phyloP scores from a whole-genome alignment of 2,797 vertebrate species.

The Aphelocoma californica region DNA sequence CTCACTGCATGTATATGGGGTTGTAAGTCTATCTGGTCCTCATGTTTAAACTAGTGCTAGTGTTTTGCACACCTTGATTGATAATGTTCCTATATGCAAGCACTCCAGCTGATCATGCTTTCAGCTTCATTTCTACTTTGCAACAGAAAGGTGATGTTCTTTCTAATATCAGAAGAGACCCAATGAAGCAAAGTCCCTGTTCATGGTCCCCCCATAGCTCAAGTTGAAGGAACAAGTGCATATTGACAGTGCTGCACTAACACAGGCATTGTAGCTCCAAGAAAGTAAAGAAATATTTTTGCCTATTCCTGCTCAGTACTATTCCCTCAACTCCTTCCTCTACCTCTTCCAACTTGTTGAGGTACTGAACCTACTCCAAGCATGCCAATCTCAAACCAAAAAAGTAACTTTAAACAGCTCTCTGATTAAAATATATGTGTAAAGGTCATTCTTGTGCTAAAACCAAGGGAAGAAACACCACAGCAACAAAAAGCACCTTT shows the following conservation, averaged over 20 bases:
- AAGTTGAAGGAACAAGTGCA: neutral
- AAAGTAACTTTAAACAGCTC: neutral
- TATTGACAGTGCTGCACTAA: neutral
- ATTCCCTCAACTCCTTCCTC: neutral
- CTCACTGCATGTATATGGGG: rapidly evolving
- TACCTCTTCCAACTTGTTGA: neutral
- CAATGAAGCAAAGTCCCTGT: neutral
- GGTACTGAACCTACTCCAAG: neutral
- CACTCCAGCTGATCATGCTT: neutral
- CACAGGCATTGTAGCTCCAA: neutral
- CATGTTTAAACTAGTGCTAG: neutral
- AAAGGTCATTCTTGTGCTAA: neutral
- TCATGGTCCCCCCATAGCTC: neutral
- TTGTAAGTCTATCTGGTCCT: neutral
- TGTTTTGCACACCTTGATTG: neutral
- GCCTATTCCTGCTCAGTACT: neutral
- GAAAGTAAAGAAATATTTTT: neutral
- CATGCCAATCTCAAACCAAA: neutral
- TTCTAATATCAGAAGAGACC: neutral
- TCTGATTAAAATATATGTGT: neutral
- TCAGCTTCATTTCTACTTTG: neutral
- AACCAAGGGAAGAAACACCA: neutral
- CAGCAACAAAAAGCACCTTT: neutral
- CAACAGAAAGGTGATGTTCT: neutral
- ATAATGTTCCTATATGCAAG: rapidly evolving